Conservation (phyloP, 2,888 invertebrate species). For the Micropterix aruncella region DNA sequence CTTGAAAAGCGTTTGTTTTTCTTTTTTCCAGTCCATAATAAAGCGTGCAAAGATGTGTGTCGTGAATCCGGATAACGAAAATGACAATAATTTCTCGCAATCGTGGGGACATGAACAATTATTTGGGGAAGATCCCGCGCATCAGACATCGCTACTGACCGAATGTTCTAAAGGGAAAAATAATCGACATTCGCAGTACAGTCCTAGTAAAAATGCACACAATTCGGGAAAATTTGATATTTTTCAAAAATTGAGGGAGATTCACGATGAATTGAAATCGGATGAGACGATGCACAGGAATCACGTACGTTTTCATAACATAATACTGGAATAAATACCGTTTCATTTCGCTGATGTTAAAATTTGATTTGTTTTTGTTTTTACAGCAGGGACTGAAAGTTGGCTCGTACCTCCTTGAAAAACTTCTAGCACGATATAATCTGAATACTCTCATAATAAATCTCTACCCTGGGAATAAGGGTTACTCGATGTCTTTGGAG, state of each 20-base stretch:
- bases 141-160: background rate
- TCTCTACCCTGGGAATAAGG: constrained; percentile 84
- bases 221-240: constrained; percentile 28
- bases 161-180: background rate
- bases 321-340: too few species aligned
- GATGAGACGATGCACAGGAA: constrained; percentile 31
- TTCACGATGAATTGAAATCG: constrained; percentile 32
- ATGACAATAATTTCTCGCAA: background rate
- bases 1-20: too few species aligned
- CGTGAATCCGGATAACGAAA: background rate
- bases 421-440: constrained; percentile 71
- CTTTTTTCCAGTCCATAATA: background rate
- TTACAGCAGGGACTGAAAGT: constrained; percentile 44
- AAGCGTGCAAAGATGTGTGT: background rate
- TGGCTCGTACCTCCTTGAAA: constrained; percentile 65
- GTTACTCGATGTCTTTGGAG: constrained; percentile 62
- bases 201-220: background rate
- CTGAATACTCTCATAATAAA: constrained; percentile 83
- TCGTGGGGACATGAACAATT: background rate
- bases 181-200: background rate
- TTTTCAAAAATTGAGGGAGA: constrained; percentile 35
- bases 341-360: too few species aligned
- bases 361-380: too few species aligned
- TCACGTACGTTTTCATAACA: constrained; percentile 38
- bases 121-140: background rate